These are phyloP conservation scores for Mongoloraphidia duomilia DNA, from an alignment of 2,888 invertebrate species.

Conservation along the genomic window DNA sequence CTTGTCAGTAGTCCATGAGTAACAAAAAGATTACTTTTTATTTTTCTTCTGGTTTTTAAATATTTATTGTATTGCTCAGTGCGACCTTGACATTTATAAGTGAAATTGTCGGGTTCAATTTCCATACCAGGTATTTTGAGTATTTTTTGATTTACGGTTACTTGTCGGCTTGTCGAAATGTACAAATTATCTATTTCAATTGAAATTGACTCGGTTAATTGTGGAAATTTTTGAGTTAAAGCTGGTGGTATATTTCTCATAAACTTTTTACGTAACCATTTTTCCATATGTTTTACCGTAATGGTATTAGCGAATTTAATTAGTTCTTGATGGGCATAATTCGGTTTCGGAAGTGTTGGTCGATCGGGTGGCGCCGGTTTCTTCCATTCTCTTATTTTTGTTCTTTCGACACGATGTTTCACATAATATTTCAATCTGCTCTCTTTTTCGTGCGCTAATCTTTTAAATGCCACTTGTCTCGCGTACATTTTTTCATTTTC, in stretches of 20 bases:
- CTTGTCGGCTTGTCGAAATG: slow-evolving; percentile 41
- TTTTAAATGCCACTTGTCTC: too few relatives aligned
- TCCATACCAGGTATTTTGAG: slow-evolving; percentile 41
- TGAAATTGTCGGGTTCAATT: slow-evolving; percentile 31
- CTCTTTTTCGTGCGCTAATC: too few relatives aligned
- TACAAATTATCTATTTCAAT: slow-evolving; percentile 42
- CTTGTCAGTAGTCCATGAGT: slow-evolving; percentile 47
- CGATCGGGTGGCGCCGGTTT: slow-evolving; percentile 18
- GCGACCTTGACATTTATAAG: slow-evolving; percentile 46
- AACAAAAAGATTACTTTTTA: slow-evolving; percentile 42
- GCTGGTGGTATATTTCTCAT: slow-evolving; percentile 37
- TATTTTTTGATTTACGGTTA: slow-evolving; percentile 48
- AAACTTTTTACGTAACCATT: slow-evolving; percentile 46
- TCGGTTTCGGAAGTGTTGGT: slow-evolving; percentile 21
- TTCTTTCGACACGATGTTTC: background rate
- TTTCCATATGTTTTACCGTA: slow-evolving; percentile 44
- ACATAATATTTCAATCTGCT: too few relatives aligned
- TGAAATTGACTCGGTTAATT: slow-evolving; percentile 36
- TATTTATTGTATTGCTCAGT: slow-evolving; percentile 44
- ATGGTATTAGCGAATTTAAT: slow-evolving; percentile 41
- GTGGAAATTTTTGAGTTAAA: slow-evolving; percentile 40
- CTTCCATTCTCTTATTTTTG: background rate
- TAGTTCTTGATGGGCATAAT: slow-evolving; percentile 30
- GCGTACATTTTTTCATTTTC: too few relatives aligned
- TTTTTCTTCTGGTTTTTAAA: slow-evolving; percentile 37